phyloP scores from a whole-genome alignment of 2,797 vertebrate genomes.

The Melanotaenia boesemani region DNA sequence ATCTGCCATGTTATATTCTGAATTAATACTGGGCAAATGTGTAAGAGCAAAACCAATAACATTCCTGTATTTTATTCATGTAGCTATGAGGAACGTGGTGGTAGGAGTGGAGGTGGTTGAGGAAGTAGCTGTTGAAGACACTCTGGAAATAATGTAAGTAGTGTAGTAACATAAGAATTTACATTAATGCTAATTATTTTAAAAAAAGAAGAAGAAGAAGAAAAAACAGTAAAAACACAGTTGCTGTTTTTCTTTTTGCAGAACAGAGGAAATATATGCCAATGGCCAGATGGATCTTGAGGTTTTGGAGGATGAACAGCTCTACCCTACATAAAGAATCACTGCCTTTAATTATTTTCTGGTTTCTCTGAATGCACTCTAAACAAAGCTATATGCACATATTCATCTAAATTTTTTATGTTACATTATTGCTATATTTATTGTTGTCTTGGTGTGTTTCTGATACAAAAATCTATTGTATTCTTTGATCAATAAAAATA shows the following conservation, averaged over 20 bases:
- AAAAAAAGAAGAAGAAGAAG: neutral
- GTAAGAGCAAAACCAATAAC: neutral
- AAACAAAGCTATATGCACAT: neutral
- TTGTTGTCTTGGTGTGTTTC: neutral
- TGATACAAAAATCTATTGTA: neutral
- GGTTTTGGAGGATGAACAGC: conserved; percentile 26
- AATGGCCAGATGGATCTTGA: conserved; percentile 44
- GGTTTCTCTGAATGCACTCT: neutral
- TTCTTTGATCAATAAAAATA: conserved; percentile 1
- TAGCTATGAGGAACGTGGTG: conserved; percentile 59
- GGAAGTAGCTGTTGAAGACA: conserved; percentile 69
- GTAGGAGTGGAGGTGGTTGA: conserved; percentile 71
- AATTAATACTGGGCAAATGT: neutral
- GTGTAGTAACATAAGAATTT: conserved; percentile 5
- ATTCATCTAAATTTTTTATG: neutral
- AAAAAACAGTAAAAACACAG: too few relatives aligned
- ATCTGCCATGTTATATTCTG: neutral
- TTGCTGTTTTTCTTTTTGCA: conserved; percentile 17
- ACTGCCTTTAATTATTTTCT: neutral
- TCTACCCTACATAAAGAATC: conserved; percentile 33
- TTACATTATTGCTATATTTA: neutral
- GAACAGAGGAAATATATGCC: conserved; percentile 47
- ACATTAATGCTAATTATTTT: neutral
- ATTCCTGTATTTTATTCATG: conserved; percentile 15
- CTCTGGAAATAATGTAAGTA: conserved; percentile 68